phyloP scores from a whole-genome alignment of 2,888 invertebrate genomes.

The Cephus pygmeus region DNA sequence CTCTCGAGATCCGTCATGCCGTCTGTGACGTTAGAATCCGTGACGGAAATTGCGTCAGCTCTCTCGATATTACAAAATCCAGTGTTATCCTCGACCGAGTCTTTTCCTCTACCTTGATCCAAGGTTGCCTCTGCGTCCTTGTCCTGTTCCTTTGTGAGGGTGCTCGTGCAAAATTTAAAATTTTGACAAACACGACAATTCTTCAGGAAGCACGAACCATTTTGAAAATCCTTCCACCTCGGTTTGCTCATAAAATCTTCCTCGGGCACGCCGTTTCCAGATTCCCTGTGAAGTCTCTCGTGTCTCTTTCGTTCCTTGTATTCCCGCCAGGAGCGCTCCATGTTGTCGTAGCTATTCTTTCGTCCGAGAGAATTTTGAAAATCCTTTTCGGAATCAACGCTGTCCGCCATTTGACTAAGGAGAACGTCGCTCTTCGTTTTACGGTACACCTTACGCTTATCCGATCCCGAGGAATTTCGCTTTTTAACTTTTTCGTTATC shows the following conservation, averaged over 20 bases:
- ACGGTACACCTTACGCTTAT: slow-evolving; percentile 49
- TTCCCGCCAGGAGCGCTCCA: slow-evolving; percentile 55
- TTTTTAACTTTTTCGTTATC: slow-evolving; percentile 22
- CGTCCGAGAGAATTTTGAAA: slow-evolving; percentile 32
- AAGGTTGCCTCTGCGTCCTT: slow-evolving; percentile 1
- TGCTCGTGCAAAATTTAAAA: slow-evolving; percentile 19
- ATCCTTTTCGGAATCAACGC: slow-evolving; percentile 41
- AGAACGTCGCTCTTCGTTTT: slow-evolving; percentile 54
- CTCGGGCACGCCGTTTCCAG: slow-evolving; percentile 32
- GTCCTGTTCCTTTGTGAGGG: neutral
- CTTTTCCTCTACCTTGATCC: slow-evolving; percentile 22
- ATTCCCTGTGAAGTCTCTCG: slow-evolving; percentile 39
- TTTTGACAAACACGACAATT: slow-evolving; percentile 43
- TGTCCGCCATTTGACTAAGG: slow-evolving; percentile 33
- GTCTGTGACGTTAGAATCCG: neutral
- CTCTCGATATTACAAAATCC: neutral
- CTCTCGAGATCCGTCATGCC: slow-evolving; percentile 24
- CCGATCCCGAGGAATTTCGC: slow-evolving; percentile 33
- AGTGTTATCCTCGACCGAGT: neutral
- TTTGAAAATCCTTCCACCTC: slow-evolving; percentile 51
- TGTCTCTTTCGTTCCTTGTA: slow-evolving; percentile 53
- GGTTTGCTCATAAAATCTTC: slow-evolving; percentile 52
- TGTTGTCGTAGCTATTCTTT: slow-evolving; percentile 45
- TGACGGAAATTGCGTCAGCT: slow-evolving; percentile 5
- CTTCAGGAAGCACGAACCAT: slow-evolving; percentile 30